Base-by-base conservation (phyloP, 2,888 invertebrate species). In the Gari tellinella region DNA sequence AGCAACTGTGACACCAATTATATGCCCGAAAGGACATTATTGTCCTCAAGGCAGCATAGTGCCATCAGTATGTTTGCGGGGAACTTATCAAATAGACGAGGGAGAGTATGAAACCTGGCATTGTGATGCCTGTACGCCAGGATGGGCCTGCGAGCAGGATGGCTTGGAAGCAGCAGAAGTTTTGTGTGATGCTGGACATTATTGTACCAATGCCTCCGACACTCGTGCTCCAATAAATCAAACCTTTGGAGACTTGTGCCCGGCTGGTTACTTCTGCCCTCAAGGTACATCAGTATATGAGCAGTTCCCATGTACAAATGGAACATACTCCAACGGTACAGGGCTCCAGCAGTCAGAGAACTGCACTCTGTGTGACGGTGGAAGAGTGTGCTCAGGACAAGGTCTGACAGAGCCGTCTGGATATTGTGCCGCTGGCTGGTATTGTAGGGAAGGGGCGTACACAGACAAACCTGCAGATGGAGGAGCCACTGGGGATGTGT, bases 311-410 rank as follows among this genome's bases (percentile, higher is more conserved):
- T 91, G 91, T 61, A 83, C 84, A 10, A 89, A 89, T 64, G 90
- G 91, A n/a, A 91, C 90, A 0, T 91, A 90, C 75, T 86, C 88
- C 48, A 90, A 89, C 69, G 77, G 81, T 62, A 86, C 87, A n/a
- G 90, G 87, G 2, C 80, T 85, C 55, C 70, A 69, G 23, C 80
- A 62, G 38, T 75, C 65, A 38, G 72, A 78, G 4, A 85, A 89
- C 72, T 91, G 90, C 68, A 84, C 86, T 1, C 55, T 64, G 1
- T 91, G 91, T 79, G 88, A 89, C 60, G 88, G 90, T 17, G 91
- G 90, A 7, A 66, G 69, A 19, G 89, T 86, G 7, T 91, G 91
- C 75, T 80, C 68, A 41, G 90, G 88, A 1, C 55, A 72, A 15
- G 90, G 85, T 1, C 76, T 91, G 45, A 86, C 86, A 0, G 82